Conservation (phyloP, 2,797 vertebrate genomes). For the Anableps anableps region DNA sequence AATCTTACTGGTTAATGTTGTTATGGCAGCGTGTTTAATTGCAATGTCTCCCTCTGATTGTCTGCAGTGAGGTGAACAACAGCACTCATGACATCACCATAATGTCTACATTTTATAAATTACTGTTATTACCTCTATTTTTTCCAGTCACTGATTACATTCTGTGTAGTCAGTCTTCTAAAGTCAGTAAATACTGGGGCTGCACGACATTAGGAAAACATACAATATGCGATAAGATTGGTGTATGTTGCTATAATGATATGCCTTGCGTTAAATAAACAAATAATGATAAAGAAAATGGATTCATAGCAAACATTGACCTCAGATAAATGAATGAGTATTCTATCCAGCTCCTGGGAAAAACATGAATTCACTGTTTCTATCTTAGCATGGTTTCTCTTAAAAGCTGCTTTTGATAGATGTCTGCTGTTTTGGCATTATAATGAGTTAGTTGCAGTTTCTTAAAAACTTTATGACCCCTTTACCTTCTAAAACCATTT, state of each 20-base stretch:
- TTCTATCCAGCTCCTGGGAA: too few relatives aligned
- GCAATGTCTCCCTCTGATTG: conserved; percentile 67
- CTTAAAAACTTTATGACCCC: neutral
- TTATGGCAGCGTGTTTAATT: conserved; percentile 77
- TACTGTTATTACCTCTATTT: neutral
- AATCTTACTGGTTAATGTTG: conserved; percentile 72
- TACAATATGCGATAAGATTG: neutral
- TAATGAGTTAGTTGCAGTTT: neutral
- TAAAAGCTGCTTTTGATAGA: too few relatives aligned
- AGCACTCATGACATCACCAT: conserved; percentile 59
- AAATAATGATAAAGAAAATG: neutral
- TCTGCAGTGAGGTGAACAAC: conserved; percentile 68
- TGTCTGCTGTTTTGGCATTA: neutral
- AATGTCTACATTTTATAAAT: conserved; percentile 25
- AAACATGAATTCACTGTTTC: too few relatives aligned
- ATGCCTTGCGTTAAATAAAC: neutral
- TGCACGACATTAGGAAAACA: neutral
- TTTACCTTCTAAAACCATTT: neutral
- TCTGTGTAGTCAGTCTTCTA: neutral
- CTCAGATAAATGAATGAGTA: too few relatives aligned
- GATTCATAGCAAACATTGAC: neutral
- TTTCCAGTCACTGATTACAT: neutral
- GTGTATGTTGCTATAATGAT: neutral
- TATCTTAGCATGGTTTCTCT: too few relatives aligned
- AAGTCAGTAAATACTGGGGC: neutral